phyloP scores from a whole-genome alignment of 2,113 vertebrate genomes.

The Catharus fuscescens region DNA sequence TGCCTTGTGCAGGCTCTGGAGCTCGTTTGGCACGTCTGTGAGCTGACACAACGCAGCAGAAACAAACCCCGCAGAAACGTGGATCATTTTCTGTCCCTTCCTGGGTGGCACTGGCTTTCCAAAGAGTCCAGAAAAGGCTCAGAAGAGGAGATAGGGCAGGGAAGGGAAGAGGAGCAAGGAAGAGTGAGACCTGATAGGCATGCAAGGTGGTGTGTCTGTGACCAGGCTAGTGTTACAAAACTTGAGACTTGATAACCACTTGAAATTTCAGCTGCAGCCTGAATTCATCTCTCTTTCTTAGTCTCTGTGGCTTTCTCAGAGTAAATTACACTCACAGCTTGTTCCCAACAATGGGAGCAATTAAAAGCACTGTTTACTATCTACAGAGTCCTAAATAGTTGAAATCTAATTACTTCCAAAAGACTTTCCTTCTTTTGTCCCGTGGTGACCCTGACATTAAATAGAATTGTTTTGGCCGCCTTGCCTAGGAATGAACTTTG shows the following conservation, averaged over 20 bases:
- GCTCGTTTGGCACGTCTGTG: not conserved
- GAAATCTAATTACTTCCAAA: constrained; percentile 66
- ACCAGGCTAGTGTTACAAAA: not conserved
- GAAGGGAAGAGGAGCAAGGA: not conserved
- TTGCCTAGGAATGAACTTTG: constrained; percentile 54
- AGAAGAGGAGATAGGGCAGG: not conserved
- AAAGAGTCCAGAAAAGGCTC: not conserved
- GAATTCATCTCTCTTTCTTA: not conserved
- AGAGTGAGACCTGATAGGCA: not conserved
- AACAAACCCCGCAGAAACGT: not conserved
- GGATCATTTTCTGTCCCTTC: not conserved
- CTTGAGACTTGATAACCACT: not conserved
- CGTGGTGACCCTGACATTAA: constrained; percentile 44
- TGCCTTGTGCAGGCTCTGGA: not conserved
- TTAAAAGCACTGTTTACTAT: constrained; percentile 55
- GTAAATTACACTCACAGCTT: not conserved
- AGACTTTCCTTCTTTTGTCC: constrained; percentile 64
- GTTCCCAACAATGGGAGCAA: constrained; percentile 52
- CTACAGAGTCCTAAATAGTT: constrained; percentile 23
- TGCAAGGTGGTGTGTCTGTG: not conserved
- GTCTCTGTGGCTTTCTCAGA: not conserved
- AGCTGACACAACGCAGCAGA: not conserved
- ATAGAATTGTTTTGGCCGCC: constrained; percentile 34
- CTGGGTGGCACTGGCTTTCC: not conserved
- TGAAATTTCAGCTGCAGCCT: constrained; percentile 37